Conservation (phyloP, 1,140 invertebrate genomes). For the Heliconius eleuchia region DNA sequence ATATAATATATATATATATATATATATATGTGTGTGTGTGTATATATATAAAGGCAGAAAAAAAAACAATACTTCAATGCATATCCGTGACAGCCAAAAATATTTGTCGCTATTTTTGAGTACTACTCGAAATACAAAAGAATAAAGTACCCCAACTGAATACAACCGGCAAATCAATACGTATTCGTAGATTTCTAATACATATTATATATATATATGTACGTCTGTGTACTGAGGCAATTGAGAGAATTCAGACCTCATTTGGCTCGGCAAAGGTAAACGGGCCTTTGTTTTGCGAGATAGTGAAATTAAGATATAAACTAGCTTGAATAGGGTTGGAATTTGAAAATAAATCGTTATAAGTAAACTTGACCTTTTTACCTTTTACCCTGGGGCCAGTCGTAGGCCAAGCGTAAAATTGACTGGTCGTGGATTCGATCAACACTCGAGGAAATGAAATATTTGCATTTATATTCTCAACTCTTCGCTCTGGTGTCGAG, state of each 20-base stretch:
- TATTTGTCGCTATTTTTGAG: not conserved
- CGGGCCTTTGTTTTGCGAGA: not conserved
- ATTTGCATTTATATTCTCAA: too few relatives aligned
- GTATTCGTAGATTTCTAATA: not conserved
- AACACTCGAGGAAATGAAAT: too few relatives aligned
- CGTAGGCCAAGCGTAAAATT: too few relatives aligned
- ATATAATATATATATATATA: too few relatives aligned
- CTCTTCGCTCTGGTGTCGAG: too few relatives aligned
- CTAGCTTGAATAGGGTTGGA: not conserved
- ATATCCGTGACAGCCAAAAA: not conserved
- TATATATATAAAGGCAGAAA: too few relatives aligned
- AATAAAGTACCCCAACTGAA: conserved; percentile 23
- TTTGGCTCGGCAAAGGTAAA: conserved; percentile 20
- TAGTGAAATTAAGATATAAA: not conserved
- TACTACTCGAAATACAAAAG: conserved; percentile 21
- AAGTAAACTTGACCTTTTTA: not conserved
- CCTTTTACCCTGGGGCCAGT: too few relatives aligned
- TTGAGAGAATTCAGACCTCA: conserved; percentile 5
- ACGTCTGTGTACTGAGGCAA: conserved; percentile 1
- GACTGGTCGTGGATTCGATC: too few relatives aligned
- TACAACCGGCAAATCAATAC: conserved; percentile 27
- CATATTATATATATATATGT: not conserved
- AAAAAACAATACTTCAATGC: not conserved
- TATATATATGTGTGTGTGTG: too few relatives aligned
- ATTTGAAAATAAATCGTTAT: not conserved